Percentiles rank a stretch among this genome's conserved stretches.
phyloP scores from a whole-genome alignment of 2,888 invertebrate species.

The Marasmarcha lunaedactyla region DNA sequence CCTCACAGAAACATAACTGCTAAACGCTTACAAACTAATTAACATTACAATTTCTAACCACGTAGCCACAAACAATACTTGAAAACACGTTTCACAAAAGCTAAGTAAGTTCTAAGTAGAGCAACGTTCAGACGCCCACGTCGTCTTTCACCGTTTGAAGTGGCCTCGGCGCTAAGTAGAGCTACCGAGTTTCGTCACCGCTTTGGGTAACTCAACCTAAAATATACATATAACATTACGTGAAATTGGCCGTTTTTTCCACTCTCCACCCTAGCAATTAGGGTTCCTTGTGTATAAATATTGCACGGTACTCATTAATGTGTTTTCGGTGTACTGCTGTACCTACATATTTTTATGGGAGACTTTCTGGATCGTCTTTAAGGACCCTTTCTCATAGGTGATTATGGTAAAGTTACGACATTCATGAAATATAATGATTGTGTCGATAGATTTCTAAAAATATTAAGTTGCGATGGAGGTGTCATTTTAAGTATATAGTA shows the following conservation, averaged over 20 bases:
- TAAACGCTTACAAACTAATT: too few species aligned
- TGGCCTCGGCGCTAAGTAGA: constrained; percentile 43
- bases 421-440: too few species aligned
- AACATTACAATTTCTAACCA: too few species aligned
- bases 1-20: too few species aligned
- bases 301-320: constrained; percentile 68
- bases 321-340: constrained; percentile 61
- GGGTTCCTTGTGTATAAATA: constrained; percentile 69
- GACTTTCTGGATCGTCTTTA: constrained; percentile 40
- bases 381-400: too few species aligned
- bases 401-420: too few species aligned
- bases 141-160: constrained; percentile 55
- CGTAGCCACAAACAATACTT: too few species aligned
- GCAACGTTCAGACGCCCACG: constrained; percentile 27
- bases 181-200: constrained; percentile 57
- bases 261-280: constrained; percentile 71
- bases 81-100: too few species aligned
- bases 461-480: too few species aligned
- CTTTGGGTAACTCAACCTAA: constrained; percentile 57
- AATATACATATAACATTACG: constrained; percentile 71
- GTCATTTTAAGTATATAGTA: too few species aligned
- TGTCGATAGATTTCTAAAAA: too few species aligned
- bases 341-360: constrained; percentile 57
- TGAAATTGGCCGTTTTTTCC: constrained; percentile 72
- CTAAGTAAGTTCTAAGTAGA: constrained; percentile 26